Base-by-base conservation (phyloP, 2,888 invertebrate species). In the Trichopria drosophilae region DNA sequence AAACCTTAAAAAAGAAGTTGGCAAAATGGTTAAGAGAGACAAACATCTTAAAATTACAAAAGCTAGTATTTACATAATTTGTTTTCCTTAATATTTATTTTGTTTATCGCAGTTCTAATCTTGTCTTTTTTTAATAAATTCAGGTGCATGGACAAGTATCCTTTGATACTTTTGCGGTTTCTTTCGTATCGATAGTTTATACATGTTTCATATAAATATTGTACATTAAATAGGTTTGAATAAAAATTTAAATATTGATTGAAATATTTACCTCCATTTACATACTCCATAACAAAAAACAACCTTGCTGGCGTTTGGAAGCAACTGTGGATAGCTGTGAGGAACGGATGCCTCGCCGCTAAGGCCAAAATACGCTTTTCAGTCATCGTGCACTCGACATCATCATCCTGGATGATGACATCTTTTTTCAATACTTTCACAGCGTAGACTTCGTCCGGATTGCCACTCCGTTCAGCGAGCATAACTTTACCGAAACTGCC, bases 221-320 rank as follows among this genome's bases (percentile, higher is more conserved):
- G 24, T 15, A 23, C 7, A 1, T 26, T 19, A 26, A 12, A 50
- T 29, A 20, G 18, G 13, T 16, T 23, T 9, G 13, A 10, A 34
- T 34, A 16, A 31, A 19, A 40, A 41, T 36, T 41, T n/a, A 13
- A 37, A 23, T 24, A 39, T 24, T 18, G 3, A 26, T 13, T 18
- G 13, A 16, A 7, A 32, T 18, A 10, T 37, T 52, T 58, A 73
- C 75, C 98, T 63, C 98, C 99, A 78, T 97, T 94, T 44, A 99
- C 97, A 78, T 97, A 98, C 80, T 98, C 98, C 98, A 99, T 99
- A 60, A 98, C 96, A 79, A 99, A 98, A 83, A 97, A 98, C 61
- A 99, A 82, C 9, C 94, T 86, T 76, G 95, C 95, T 78, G 86
- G 84, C 48, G 97, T 98, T 79, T 98, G 98, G 82, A 96, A 98